These are phyloP conservation scores for Eubasilissa regina DNA, from an alignment of 1,140 invertebrate genomes.

Conservation along the genomic window DNA sequence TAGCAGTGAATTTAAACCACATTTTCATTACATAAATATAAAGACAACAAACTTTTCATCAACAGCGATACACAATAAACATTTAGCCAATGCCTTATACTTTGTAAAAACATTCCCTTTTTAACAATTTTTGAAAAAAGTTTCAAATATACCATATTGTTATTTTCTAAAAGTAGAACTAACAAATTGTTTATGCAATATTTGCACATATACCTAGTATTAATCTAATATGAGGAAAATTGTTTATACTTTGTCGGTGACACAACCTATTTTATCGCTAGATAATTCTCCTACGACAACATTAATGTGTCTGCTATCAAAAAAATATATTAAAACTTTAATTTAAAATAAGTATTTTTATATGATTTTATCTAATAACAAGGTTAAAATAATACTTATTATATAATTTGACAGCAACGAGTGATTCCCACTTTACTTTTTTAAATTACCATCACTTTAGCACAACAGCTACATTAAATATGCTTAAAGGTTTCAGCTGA, in stretches of 20 bases:
- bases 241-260: constrained; percentile 33
- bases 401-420: no score
- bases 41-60: constrained; percentile 30
- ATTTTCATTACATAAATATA: not conserved
- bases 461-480: no score
- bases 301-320: constrained; percentile 23
- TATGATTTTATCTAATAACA: no score
- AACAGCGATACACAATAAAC: constrained; percentile 38
- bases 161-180: constrained; percentile 26
- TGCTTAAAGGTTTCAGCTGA: no score
- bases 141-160: constrained; percentile 25
- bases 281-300: constrained; percentile 18
- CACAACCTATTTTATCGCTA: constrained; percentile 39
- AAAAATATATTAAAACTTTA: not conserved
- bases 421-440: no score
- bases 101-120: constrained; percentile 31
- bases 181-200: not conserved
- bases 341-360: no score
- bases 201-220: not conserved
- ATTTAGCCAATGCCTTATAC: constrained; percentile 36
- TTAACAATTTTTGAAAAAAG: constrained; percentile 6
- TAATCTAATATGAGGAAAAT: constrained; percentile 19
- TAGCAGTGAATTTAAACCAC: not conserved
- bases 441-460: no score
- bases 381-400: no score